Conservation (phyloP, 2,797 vertebrate species). For the Malacoraja senta region DNA sequence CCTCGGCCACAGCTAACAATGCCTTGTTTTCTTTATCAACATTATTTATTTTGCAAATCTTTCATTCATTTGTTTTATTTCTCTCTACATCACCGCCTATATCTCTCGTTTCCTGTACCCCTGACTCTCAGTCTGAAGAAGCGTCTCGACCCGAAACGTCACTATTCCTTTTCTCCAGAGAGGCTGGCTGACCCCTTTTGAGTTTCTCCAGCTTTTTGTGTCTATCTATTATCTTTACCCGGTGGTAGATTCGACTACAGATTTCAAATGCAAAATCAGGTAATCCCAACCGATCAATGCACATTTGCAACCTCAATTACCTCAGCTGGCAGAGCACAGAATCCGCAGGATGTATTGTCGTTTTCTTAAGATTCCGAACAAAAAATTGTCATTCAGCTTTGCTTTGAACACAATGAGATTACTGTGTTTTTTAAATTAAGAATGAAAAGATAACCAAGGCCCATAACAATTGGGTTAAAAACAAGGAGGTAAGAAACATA, state of each 20-base stretch:
- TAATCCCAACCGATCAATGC: neutral
- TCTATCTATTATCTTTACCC: neutral
- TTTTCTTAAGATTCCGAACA: neutral
- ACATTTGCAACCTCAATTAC: neutral
- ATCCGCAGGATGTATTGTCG: neutral
- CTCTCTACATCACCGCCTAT: too few species aligned
- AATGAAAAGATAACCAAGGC: neutral
- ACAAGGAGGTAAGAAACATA: conserved; percentile 13
- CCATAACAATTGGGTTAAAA: conserved; percentile 16
- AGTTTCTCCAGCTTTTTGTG: too few species aligned
- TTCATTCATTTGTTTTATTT: too few species aligned
- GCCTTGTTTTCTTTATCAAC: too few species aligned
- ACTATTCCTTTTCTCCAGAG: too few species aligned
- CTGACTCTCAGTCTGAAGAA: too few species aligned
- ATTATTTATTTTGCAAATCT: too few species aligned
- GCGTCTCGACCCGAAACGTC: too few species aligned
- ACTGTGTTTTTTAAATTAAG: neutral
- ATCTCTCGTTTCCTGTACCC: too few species aligned
- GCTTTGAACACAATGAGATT: conserved; percentile 24
- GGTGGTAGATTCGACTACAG: neutral
- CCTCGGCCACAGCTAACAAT: too few species aligned
- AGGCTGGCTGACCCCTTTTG: too few species aligned
- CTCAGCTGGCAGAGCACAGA: neutral
- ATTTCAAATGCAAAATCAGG: neutral
- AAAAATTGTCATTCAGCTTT: conserved; percentile 10